phyloP scores from a whole-genome alignment of 2,888 invertebrate genomes.

The Acanthosepion pharaonis region DNA sequence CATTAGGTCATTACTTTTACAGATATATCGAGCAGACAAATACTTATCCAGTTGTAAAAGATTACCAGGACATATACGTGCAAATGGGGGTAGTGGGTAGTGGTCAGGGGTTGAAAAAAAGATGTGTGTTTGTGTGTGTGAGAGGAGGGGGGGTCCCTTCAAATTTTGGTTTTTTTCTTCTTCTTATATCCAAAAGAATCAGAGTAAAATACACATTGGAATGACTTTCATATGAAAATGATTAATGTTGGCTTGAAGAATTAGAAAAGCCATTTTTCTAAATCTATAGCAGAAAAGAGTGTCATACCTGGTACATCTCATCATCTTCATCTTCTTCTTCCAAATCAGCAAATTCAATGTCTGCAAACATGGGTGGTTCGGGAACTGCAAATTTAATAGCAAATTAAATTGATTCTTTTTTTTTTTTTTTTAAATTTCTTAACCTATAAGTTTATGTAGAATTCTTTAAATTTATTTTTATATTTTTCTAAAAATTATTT shows the following conservation, averaged over 20 bases:
- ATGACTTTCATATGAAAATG: background rate
- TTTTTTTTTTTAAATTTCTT: background rate
- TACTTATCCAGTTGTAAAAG: too few species aligned
- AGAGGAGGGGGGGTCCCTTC: too few species aligned
- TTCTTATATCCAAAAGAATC: background rate
- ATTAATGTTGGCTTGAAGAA: background rate
- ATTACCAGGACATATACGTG: too few species aligned
- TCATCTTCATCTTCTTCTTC: slow-evolving; percentile 25
- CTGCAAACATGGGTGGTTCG: slow-evolving; percentile 40
- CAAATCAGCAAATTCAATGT: slow-evolving; percentile 44
- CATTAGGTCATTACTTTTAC: too few species aligned
- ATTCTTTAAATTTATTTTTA: background rate
- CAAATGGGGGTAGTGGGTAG: too few species aligned
- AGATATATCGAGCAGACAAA: too few species aligned
- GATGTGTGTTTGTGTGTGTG: too few species aligned
- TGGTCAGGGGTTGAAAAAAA: too few species aligned
- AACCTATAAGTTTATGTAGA: background rate
- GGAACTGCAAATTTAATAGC: background rate
- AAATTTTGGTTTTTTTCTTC: background rate
- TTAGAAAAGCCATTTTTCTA: background rate
- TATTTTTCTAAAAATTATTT: background rate
- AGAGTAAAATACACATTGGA: background rate
- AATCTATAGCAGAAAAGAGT: too few species aligned
- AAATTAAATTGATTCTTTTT: background rate
- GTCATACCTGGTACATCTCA: background rate